These are phyloP conservation scores for Mamestra brassicae DNA, from an alignment of 2,888 invertebrate genomes.

Conservation along the genomic window DNA sequence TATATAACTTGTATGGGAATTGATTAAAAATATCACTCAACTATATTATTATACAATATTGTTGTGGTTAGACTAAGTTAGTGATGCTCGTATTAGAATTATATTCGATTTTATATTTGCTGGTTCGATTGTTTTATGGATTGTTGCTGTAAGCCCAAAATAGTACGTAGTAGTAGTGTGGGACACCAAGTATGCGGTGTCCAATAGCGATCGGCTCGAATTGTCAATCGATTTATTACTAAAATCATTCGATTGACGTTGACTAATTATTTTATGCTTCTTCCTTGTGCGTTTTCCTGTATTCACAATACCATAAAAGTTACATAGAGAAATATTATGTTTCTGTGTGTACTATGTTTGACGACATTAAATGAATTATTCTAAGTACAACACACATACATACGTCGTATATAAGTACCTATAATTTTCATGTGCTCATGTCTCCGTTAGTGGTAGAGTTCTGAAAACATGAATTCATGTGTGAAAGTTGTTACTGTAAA, in stretches of 20 bases:
- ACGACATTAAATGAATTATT: not conserved
- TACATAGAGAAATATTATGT: not conserved
- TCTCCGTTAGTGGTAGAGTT: not conserved
- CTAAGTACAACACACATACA: not conserved
- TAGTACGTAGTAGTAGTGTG: too few species aligned
- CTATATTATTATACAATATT: not conserved
- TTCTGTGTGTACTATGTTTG: not conserved
- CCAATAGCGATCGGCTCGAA: not conserved
- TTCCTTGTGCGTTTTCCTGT: constrained; percentile 37
- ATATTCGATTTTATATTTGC: constrained; percentile 6
- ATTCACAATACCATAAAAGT: constrained; percentile 1
- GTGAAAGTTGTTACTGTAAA: too few species aligned
- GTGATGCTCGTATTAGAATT: not conserved
- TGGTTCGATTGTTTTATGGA: constrained; percentile 13
- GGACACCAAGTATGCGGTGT: not conserved
- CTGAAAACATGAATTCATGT: not conserved
- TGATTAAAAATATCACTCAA: constrained; percentile 12
- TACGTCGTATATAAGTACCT: not conserved
- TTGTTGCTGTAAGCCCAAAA: too few species aligned
- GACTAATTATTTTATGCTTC: constrained; percentile 29
- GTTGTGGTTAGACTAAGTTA: constrained; percentile 30
- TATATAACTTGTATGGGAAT: not conserved
- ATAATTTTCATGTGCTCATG: not conserved
- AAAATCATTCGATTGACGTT: constrained; percentile 25
- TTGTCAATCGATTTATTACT: constrained; percentile 16